A percentile compares a stretch with the other conserved stretches of the same genome.
Conservation (phyloP, 2,797 vertebrate genomes). For the Semotilus atromaculatus region DNA sequence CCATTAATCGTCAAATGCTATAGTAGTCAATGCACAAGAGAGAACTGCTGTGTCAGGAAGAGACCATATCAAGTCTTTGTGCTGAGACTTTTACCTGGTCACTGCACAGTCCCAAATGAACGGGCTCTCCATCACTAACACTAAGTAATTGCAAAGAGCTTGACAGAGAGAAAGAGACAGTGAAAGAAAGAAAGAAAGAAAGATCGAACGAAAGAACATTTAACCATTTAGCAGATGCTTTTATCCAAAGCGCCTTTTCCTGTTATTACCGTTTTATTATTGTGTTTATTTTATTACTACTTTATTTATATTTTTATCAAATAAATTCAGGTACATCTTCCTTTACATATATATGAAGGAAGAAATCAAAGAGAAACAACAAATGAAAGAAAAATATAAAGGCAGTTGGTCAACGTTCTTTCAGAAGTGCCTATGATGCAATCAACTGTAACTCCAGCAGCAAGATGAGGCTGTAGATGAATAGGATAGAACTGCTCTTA, state of each 20-base stretch:
- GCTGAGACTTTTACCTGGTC: neutral
- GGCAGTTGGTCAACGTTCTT: conserved; percentile 26
- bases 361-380: neutral
- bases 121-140: neutral
- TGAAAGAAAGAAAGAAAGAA: neutral
- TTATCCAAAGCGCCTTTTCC: too few relatives aligned
- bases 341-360: neutral
- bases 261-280: neutral
- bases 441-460: conserved; percentile 52
- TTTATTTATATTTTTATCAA: neutral
- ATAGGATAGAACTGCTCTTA: conserved; percentile 41
- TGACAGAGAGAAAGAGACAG: neutral
- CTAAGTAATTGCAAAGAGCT: neutral
- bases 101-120: neutral
- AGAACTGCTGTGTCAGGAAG: neutral
- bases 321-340: neutral
- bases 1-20: neutral
- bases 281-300: neutral
- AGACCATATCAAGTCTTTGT: neutral
- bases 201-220: neutral
- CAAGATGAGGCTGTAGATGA: conserved; percentile 34
- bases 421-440: conserved; percentile 54
- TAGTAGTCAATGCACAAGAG: neutral
- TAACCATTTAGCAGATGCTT: too few relatives aligned
- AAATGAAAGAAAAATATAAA: neutral